Base-by-base conservation (phyloP, 2,113 vertebrate genomes). In the Gadus chalcogrammus region DNA sequence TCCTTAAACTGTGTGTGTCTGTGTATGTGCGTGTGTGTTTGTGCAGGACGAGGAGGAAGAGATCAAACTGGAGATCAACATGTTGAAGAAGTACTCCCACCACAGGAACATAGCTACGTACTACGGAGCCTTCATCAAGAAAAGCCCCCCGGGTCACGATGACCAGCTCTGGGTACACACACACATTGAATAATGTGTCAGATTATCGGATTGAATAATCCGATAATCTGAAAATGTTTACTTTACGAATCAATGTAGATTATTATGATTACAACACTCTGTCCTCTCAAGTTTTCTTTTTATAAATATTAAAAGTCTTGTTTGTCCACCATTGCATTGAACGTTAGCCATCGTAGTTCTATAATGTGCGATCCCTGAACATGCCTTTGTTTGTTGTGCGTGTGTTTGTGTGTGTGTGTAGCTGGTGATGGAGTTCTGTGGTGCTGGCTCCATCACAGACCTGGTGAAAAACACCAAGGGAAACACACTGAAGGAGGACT, bases 81-180 rank as follows among this genome's bases (percentile, higher is more conserved):
- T 99, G 97, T 87, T 99, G 79, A 99, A 99, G 91, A 99, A 98
- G 78, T 99, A 99, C 62, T 99, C 97, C 64, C 97, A 99, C 84
- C 97, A 99, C 84, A 94, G 97, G 86, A 99, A 99, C 83, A 99
- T 99, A 24, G 97, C 97, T 82, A 99, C 97, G n/a, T 99, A 99
- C 20, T 99, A 99, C 1, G 97, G 97, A 87, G 97, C 97, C 85
- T 99, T 99, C 87, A 98, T 99, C 89, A 99, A 99, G 87, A 99
- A 99, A 76, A 99, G 97, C 80, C 97, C 96, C 7, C 97, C 97
- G 1, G 97, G 97, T 27, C 96, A 99, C 4, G 97, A 99, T 9
- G 97, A 99, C 91, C 97, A 99, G 62, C 93, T 99, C 9, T 99
- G 97, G 97, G 97, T 99, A 18, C 35, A 27, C 63, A 38, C 62